Evolutionary conservation across 2,888 invertebrate genomes (phyloP), one percentile per base, ranked within the genome.

Genomic region (Apamea epomidion): DNA sequence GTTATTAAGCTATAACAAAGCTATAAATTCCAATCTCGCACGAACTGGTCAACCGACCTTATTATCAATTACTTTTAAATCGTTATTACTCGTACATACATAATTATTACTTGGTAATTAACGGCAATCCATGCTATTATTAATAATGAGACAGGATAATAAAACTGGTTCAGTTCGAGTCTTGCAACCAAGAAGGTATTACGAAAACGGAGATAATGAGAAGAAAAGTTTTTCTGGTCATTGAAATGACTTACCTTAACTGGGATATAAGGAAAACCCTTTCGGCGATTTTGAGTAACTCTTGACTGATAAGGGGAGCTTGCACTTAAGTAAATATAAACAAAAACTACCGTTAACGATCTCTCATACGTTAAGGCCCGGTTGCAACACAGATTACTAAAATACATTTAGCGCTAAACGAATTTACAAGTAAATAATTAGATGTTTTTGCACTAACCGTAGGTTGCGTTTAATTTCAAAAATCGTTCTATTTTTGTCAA

Each of bases 31-130:
- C 29, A n/a, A 18, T 32, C 45, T 72, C 68, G 70, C 80, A 76
- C 29, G 10, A 25, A 81, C 29, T 79, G 79, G 80, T 65, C 0
- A 8, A 67, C 42, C 21, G 48, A 48, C 65, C 37, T 81, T 72
- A 65, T 76, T 58, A 68, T 72, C 65, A 81, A 89, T 84, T 87
- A 89, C 83, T 82, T 87, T 87, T 81, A 81, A 84, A 83, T 73
- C 72, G 74, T 80, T 87, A 85, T 82, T 81, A 85, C 78, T 62
- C 18, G 64, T 73, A 65, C 32, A 48, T 58, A 54, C 69, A 65
- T 69, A 80, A 80, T 79, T 68, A 80, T 72, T 45, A 65, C 73
- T 60, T 25, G 29, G 32, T 82, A 80, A 82, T 82, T 64, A 82
- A 67, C 65, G 12, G 78, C 65, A 78, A 82, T 74, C 14, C 51